A percentile compares a stretch with the other conserved stretches of the same genome.
Evolutionary conservation across 2,797 vertebrate species (phyloP).

Genomic region (Botia kubotai): DNA sequence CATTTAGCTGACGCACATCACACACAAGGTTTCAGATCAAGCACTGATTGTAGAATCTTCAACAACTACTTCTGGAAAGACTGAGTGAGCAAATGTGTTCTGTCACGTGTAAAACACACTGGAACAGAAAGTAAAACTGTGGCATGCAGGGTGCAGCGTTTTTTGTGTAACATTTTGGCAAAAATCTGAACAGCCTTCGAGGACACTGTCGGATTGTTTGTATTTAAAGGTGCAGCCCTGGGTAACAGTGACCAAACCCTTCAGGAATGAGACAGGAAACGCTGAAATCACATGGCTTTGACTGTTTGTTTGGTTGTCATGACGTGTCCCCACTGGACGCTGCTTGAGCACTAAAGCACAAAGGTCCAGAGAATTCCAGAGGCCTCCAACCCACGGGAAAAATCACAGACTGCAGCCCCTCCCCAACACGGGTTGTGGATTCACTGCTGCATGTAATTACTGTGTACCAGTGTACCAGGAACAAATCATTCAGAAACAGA

Average conservation of each 20-base stretch:
- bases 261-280: conserved; percentile 76
- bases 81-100: too few species aligned
- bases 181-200: neutral
- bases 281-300: conserved; percentile 68
- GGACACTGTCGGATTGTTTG: conserved; percentile 35
- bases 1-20: neutral
- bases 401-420: neutral
- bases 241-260: conserved; percentile 70
- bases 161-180: neutral
- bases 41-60: too few species aligned
- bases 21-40: too few species aligned
- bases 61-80: too few species aligned
- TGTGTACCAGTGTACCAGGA: conserved; percentile 75
- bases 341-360: conserved; percentile 55
- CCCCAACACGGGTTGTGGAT: conserved; percentile 2
- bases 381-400: neutral
- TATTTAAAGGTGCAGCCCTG: conserved; percentile 67
- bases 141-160: too few species aligned
- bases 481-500: conserved; percentile 75
- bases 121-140: neutral
- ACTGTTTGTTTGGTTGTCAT: conserved; percentile 79
- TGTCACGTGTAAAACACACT: neutral
- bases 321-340: conserved; percentile 59
- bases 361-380: conserved; percentile 50
- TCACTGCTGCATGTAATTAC: conserved; percentile 78